Percentiles rank a stretch among this genome's conserved stretches.
phyloP scores from a whole-genome alignment of 2,888 invertebrate species.

The Drosophila yooni region DNA sequence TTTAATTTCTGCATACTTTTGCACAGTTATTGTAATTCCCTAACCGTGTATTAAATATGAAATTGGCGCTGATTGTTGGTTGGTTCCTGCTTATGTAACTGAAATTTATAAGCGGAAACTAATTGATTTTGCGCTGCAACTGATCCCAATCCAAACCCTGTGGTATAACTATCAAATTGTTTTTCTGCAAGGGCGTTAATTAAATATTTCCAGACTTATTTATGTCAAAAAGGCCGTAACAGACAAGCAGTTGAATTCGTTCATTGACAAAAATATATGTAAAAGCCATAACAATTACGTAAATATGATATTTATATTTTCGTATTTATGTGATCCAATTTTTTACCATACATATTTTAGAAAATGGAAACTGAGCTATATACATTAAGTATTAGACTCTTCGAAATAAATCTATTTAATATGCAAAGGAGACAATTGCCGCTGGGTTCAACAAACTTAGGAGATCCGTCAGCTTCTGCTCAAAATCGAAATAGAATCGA shows the following conservation, averaged over 20 bases:
- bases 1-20: not conserved
- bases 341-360: not conserved
- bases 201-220: constrained; percentile 30
- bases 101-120: constrained; percentile 46
- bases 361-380: not conserved
- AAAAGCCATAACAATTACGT: not conserved
- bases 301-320: not conserved
- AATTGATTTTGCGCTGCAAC: constrained; percentile 45
- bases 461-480: constrained; percentile 1
- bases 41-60: constrained; percentile 28
- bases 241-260: not conserved
- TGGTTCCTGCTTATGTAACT: constrained; percentile 21
- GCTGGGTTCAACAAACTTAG: constrained; percentile 4
- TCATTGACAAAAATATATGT: not conserved
- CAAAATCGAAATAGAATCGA: constrained; percentile 29
- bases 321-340: not conserved
- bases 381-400: not conserved
- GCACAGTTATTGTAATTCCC: not conserved
- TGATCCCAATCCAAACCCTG: constrained; percentile 18
- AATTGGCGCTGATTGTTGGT: constrained; percentile 25
- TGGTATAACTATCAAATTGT: constrained; percentile 7
- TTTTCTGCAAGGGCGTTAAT: constrained; percentile 20
- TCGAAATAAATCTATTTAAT: constrained; percentile 51
- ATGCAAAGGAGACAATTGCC: constrained; percentile 27
- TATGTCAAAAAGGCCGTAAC: constrained; percentile 16